These are phyloP conservation scores for Aphelenchoides besseyi DNA, from an alignment of 1,140 invertebrate genomes.

Conservation along the genomic window DNA sequence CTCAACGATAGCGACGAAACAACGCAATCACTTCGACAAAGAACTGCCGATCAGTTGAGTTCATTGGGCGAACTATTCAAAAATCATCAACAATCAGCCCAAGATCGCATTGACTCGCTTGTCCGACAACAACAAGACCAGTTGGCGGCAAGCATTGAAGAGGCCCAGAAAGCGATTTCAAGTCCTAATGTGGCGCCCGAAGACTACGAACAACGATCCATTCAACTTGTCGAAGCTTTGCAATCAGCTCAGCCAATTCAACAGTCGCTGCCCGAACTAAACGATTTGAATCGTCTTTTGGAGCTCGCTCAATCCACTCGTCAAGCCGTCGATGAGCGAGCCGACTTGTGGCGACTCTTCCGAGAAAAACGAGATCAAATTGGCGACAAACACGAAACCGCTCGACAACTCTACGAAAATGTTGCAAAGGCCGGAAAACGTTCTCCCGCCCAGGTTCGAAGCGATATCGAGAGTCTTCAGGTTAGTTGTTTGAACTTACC, in stretches of 20 bases:
- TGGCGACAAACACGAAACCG: constrained; percentile 4
- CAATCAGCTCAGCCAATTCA: not conserved
- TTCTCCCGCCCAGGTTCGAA: not conserved
- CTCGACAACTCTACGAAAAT: not conserved
- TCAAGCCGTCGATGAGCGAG: not conserved
- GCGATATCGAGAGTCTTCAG: not conserved
- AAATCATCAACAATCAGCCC: not conserved
- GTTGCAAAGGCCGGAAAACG: not conserved
- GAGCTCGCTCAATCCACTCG: not conserved
- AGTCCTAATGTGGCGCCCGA: not conserved
- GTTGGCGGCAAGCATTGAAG: not conserved
- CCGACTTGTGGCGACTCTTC: constrained; percentile 10
- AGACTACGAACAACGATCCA: not conserved
- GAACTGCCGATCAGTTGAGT: constrained; percentile 15
- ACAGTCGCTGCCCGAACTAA: not conserved
- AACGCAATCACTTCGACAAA: not conserved
- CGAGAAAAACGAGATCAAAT: constrained; percentile 4
- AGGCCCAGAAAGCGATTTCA: not conserved
- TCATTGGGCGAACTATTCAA: constrained; percentile 1
- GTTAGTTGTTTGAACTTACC: not conserved
- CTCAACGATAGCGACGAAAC: not conserved
- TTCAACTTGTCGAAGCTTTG: not conserved
- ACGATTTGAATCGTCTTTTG: not conserved
- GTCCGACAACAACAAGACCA: not conserved
- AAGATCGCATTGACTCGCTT: not conserved